Evolutionary conservation across 2,888 invertebrate species (phyloP).

Genomic region (Drosophila macrospina): DNA sequence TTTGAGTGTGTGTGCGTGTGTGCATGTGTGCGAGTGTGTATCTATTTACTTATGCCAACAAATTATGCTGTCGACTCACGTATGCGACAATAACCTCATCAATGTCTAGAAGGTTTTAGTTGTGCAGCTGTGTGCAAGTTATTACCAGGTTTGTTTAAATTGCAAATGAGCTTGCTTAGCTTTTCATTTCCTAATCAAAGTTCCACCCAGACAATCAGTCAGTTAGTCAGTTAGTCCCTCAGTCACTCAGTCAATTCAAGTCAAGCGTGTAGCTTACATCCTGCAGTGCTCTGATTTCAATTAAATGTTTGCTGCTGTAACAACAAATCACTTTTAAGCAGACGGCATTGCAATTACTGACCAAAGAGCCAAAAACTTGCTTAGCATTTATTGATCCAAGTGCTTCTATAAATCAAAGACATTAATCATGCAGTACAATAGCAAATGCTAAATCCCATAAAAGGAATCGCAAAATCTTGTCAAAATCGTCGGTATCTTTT

Average conservation of each 20-base stretch:
- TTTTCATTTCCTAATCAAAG: slow-evolving; percentile 56
- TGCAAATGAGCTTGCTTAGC: slow-evolving; percentile 54
- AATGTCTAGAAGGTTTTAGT: slow-evolving; percentile 42
- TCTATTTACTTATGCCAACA: slow-evolving; percentile 51
- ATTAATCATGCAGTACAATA: slow-evolving; percentile 61
- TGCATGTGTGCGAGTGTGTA: slow-evolving; percentile 24
- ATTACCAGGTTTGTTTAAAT: slow-evolving; percentile 53
- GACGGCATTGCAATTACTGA: slow-evolving; percentile 25
- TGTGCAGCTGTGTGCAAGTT: slow-evolving; percentile 36
- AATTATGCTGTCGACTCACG: slow-evolving; percentile 52
- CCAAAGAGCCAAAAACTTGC: slow-evolving; percentile 15
- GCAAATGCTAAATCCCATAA: slow-evolving; percentile 42
- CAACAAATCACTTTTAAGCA: slow-evolving; percentile 49
- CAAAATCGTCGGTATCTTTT: slow-evolving; percentile 26
- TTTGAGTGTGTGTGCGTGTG: slow-evolving; percentile 9
- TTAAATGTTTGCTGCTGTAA: slow-evolving; percentile 63
- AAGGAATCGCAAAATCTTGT: slow-evolving; percentile 36
- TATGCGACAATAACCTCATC: slow-evolving; percentile 67
- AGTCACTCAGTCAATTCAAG: slow-evolving; percentile 47
- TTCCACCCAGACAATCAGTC: slow-evolving; percentile 27
- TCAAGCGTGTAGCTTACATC: slow-evolving; percentile 25
- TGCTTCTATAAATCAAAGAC: slow-evolving; percentile 55
- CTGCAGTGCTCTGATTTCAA: slow-evolving; percentile 47
- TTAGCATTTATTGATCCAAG: slow-evolving; percentile 46
- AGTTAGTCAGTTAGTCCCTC: slow-evolving; percentile 7